A percentile compares a stretch with the other conserved stretches of the same genome.
phyloP scores from a whole-genome alignment of 2,113 vertebrate species.

The Ciconia boyciana region DNA sequence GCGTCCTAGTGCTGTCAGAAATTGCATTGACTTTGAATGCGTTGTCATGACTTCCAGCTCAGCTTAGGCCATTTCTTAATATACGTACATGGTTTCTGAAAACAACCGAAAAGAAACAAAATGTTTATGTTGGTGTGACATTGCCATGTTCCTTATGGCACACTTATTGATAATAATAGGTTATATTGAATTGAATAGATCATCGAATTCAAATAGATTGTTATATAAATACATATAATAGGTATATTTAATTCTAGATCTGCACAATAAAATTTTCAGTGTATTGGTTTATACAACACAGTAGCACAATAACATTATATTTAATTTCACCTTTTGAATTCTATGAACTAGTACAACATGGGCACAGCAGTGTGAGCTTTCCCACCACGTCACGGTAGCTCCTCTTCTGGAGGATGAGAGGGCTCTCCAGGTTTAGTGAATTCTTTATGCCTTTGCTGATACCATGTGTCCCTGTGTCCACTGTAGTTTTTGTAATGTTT shows the following conservation, averaged over 20 bases:
- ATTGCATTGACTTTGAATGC: fast-evolving
- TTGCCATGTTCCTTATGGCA: background rate
- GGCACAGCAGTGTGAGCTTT: background rate
- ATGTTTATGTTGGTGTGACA: fast-evolving
- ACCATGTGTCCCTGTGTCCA: background rate
- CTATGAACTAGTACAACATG: fast-evolving
- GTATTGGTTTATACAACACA: no score
- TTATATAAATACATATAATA: background rate
- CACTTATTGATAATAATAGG: background rate
- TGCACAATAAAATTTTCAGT: background rate
- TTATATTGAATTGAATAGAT: background rate
- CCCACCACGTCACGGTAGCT: background rate
- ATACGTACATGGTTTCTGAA: background rate
- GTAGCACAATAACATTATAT: background rate
- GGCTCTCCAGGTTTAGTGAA: background rate
- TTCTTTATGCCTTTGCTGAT: background rate
- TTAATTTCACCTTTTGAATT: background rate
- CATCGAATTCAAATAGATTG: no score
- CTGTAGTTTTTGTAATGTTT: background rate
- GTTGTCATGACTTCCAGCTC: background rate
- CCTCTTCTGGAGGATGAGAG: background rate
- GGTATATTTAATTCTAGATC: background rate
- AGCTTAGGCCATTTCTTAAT: background rate
- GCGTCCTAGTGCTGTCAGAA: background rate
- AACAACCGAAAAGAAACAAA: background rate